Evolutionary conservation across 92 coral and sea anemone genomes (phyloP).

Genomic region (Parazoanthus atlanticus): DNA sequence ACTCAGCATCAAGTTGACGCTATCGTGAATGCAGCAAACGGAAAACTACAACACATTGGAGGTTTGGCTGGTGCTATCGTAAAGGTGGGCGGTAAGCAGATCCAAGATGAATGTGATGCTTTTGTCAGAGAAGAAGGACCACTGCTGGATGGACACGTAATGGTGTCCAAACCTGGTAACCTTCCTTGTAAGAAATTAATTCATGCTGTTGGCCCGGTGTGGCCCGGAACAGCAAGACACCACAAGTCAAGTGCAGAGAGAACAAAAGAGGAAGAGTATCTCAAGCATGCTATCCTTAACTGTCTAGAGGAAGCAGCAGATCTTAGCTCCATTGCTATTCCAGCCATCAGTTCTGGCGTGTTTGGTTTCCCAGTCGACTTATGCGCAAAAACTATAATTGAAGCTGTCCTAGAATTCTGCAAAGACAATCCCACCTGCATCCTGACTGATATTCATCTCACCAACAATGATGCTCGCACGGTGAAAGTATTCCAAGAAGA

Average conservation of each 20-base stretch:
- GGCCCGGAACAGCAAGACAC: slow-evolving; percentile 26
- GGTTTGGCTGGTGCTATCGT: slow-evolving; percentile 63
- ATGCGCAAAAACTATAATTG: slow-evolving; percentile 65
- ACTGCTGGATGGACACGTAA: slow-evolving; percentile 49
- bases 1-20: slow-evolving; percentile 61
- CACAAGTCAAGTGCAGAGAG: background rate
- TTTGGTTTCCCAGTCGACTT: slow-evolving; percentile 63
- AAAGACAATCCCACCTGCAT: slow-evolving; percentile 32
- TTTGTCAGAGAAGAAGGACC: background rate
- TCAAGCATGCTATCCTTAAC: slow-evolving; percentile 40
- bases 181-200: slow-evolving; percentile 68
- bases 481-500: slow-evolving; percentile 49
- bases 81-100: slow-evolving; percentile 57
- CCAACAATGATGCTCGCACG: slow-evolving; percentile 59
- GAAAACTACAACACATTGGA: slow-evolving; percentile 49
- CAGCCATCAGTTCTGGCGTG: slow-evolving; percentile 77
- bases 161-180: slow-evolving; percentile 51
- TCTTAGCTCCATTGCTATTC: slow-evolving; percentile 63
- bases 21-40: slow-evolving; percentile 73
- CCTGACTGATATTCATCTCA: slow-evolving; percentile 62
- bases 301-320: slow-evolving; percentile 47
- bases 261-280: slow-evolving; percentile 34
- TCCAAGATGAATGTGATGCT: slow-evolving; percentile 56
- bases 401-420: slow-evolving; percentile 55
- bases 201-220: slow-evolving; percentile 75